These are phyloP conservation scores for Coecobrya sp. DNA, from an alignment of 2,888 invertebrate genomes.

Conservation along the genomic window DNA sequence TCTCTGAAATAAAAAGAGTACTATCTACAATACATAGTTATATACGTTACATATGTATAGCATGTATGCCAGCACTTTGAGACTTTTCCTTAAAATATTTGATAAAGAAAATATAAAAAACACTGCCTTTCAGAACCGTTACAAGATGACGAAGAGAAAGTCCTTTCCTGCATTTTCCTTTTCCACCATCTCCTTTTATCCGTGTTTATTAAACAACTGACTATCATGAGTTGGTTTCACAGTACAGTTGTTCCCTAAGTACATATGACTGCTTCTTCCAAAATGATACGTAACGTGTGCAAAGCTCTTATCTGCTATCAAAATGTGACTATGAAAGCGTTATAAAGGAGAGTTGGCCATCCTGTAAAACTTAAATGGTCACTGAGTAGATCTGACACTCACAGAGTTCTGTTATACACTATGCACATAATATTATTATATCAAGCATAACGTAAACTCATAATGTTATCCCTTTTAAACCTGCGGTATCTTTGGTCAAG, in stretches of 20 bases:
- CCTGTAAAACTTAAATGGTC: too few relatives aligned
- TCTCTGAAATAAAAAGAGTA: constrained; percentile 13
- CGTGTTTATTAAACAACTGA: constrained; percentile 31
- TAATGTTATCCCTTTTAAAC: too few relatives aligned
- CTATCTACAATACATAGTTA: neutral
- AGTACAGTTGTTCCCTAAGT: neutral
- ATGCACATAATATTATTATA: too few relatives aligned
- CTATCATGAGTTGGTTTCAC: neutral
- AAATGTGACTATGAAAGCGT: too few relatives aligned
- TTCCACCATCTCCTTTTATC: neutral
- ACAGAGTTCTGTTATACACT: too few relatives aligned
- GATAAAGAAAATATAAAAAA: constrained; percentile 20
- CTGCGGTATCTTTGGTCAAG: too few relatives aligned
- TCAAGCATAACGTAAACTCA: too few relatives aligned
- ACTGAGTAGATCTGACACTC: too few relatives aligned
- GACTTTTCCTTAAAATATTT: constrained; percentile 21
- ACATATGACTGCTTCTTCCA: neutral
- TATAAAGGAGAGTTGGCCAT: too few relatives aligned
- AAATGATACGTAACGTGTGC: neutral
- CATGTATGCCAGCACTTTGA: neutral
- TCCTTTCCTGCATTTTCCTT: neutral
- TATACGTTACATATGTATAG: neutral
- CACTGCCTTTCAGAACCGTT: neutral
- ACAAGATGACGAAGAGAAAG: neutral
- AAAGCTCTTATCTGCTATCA: neutral